These are phyloP conservation scores for Leptonema lineaticorne DNA, from an alignment of 1,140 invertebrate genomes.

Conservation along the genomic window DNA sequence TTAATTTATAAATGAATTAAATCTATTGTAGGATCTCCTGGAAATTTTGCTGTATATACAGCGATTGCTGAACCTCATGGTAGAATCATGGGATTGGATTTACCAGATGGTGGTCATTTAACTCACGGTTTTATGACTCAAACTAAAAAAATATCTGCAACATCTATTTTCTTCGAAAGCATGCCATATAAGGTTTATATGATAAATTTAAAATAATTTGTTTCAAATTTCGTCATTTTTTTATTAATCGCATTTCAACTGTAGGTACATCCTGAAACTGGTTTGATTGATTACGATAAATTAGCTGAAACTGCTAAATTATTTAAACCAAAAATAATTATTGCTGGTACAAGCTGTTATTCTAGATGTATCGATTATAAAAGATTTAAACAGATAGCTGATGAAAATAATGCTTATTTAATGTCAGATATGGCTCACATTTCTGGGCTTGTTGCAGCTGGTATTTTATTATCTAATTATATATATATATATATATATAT, in stretches of 20 bases:
- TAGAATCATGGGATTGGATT: slow-evolving; percentile 93
- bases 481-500: background rate
- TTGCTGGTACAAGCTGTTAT: slow-evolving; percentile 92
- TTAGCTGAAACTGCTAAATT: slow-evolving; percentile 78
- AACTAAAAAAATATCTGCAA: slow-evolving; percentile 93
- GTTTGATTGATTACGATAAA: slow-evolving; percentile 92
- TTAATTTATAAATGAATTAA: background rate
- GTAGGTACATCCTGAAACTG: slow-evolving; percentile 74
- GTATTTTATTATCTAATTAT: slow-evolving; percentile 47
- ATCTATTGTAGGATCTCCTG: slow-evolving; percentile 77
- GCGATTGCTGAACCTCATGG: slow-evolving; percentile 87
- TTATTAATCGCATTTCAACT: no score
- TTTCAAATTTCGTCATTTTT: slow-evolving; percentile 17
- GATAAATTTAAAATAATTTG: slow-evolving; percentile 14
- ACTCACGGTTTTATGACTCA: slow-evolving; percentile 93
- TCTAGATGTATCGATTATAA: slow-evolving; percentile 84
- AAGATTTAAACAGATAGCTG: slow-evolving; percentile 84
- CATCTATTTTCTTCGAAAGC: slow-evolving; percentile 97
- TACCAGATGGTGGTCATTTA: slow-evolving; percentile 96
- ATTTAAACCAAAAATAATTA: slow-evolving; percentile 91
- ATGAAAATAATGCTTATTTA: slow-evolving; percentile 84
- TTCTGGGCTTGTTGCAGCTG: slow-evolving; percentile 87
- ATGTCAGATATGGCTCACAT: slow-evolving; percentile 97
- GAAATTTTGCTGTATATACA: slow-evolving; percentile 97
- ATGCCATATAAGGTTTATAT: slow-evolving; percentile 91